Percentiles rank a stretch among this genome's conserved stretches.
These are phyloP conservation scores for Scaptodrosophila lebanonensis DNA, from an alignment of 1,140 invertebrate genomes.

Conservation along the genomic window DNA sequence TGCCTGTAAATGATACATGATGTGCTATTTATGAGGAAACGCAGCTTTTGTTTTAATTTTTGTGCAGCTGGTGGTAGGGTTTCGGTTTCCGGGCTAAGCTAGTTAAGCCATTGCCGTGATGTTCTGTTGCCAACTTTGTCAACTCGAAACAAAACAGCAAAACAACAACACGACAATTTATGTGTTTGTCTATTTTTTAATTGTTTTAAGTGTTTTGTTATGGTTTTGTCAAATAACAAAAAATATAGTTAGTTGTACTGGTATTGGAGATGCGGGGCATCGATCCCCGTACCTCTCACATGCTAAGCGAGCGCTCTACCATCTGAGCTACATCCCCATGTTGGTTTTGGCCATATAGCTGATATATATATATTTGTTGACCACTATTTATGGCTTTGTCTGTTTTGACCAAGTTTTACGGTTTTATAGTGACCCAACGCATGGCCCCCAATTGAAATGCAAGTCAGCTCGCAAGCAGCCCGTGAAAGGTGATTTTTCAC, in stretches of 20 bases:
- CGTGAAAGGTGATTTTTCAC: slow-evolving; percentile 12
- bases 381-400: slow-evolving; percentile 17
- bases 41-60: slow-evolving; percentile 71
- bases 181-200: slow-evolving; percentile 69
- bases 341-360: slow-evolving; percentile 1
- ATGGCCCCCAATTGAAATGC: slow-evolving; percentile 44
- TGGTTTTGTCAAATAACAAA: slow-evolving; percentile 7
- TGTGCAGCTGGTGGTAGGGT: slow-evolving; percentile 31
- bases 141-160: background rate
- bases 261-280: slow-evolving; percentile 83
- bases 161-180: no score
- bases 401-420: background rate
- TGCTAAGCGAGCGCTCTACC: slow-evolving; percentile 93
- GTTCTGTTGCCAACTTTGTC: slow-evolving; percentile 8
- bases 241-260: background rate
- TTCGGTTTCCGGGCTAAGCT: slow-evolving; percentile 55
- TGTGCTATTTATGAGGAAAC: slow-evolving; percentile 70
- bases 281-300: slow-evolving; percentile 91
- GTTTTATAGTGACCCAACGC: no score
- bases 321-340: slow-evolving; percentile 78
- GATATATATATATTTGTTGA: slow-evolving; percentile 10
- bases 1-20: slow-evolving; percentile 74
- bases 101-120: slow-evolving; percentile 49
- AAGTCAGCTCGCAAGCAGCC: slow-evolving; percentile 1
- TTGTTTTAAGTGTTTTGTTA: slow-evolving; percentile 68